These are phyloP conservation scores for Cherax destructor DNA, from an alignment of 1,140 invertebrate species.

Conservation along the genomic window DNA sequence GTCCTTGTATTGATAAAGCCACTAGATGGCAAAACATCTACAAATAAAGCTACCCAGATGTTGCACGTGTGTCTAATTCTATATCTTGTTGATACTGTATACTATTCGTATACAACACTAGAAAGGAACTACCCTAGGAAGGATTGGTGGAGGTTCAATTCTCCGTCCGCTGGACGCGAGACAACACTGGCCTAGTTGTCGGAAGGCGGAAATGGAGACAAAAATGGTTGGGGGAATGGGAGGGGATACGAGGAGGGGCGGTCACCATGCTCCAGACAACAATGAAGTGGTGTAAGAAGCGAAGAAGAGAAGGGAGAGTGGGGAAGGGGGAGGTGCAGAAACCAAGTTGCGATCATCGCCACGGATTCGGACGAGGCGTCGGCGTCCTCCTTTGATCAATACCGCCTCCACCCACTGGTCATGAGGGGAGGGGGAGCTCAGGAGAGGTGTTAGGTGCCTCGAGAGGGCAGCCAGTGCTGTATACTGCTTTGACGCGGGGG, in stretches of 20 bases:
- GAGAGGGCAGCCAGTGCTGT: neutral
- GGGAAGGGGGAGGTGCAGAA: neutral
- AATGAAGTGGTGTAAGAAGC: neutral
- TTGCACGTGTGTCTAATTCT: no score
- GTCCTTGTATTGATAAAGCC: no score
- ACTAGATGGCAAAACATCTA: no score
- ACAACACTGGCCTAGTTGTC: no score
- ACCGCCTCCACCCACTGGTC: slow-evolving; percentile 16
- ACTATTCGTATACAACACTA: no score
- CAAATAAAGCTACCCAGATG: no score
- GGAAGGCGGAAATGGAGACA: no score
- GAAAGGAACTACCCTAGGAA: no score
- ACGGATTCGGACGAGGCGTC: slow-evolving; percentile 12
- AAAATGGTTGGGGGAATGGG: neutral
- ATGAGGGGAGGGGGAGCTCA: neutral
- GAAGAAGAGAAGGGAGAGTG: neutral
- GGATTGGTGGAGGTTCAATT: no score
- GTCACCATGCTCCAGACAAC: slow-evolving; percentile 1
- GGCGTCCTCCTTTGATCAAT: slow-evolving; percentile 41
- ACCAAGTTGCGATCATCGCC: slow-evolving; percentile 1
- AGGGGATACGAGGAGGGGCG: neutral
- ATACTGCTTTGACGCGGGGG: neutral
- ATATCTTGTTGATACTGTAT: no score
- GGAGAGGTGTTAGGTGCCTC: neutral
- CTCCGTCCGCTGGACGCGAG: no score